These are phyloP conservation scores for Drosophila subsilvestris DNA, from an alignment of 2,888 invertebrate species.

Conservation along the genomic window DNA sequence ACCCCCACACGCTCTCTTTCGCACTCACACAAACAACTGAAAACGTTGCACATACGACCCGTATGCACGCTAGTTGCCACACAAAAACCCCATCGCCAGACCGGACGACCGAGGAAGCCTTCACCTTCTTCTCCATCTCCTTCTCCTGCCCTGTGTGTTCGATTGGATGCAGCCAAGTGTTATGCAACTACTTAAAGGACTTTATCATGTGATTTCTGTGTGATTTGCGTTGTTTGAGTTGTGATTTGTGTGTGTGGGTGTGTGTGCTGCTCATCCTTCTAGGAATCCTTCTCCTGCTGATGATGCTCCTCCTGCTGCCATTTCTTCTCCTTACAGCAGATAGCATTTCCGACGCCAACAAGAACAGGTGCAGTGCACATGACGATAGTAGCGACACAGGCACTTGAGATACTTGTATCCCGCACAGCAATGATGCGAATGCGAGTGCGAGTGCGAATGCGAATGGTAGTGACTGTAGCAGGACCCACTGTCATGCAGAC, in stretches of 20 bases:
- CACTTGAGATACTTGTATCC: slow-evolving; percentile 77
- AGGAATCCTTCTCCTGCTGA: background rate
- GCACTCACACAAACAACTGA: slow-evolving; percentile 62
- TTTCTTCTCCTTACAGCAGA: slow-evolving; percentile 56
- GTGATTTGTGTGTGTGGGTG: slow-evolving; percentile 54
- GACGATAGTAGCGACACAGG: slow-evolving; percentile 72
- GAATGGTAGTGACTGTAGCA: slow-evolving; percentile 73
- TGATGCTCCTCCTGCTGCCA: slow-evolving; percentile 5
- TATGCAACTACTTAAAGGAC: slow-evolving; percentile 77
- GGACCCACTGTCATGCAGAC: slow-evolving; percentile 64
- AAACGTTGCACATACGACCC: slow-evolving; percentile 75
- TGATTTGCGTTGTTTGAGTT: slow-evolving; percentile 67
- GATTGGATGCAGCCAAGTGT: slow-evolving; percentile 73
- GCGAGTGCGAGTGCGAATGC: slow-evolving; percentile 62
- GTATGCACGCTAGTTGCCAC: slow-evolving; percentile 77
- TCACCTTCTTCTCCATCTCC: slow-evolving; percentile 29
- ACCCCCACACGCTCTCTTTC: background rate
- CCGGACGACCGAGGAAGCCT: background rate
- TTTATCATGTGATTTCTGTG: slow-evolving; percentile 68
- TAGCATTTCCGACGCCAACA: slow-evolving; percentile 77
- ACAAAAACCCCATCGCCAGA: background rate
- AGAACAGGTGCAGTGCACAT: slow-evolving; percentile 73
- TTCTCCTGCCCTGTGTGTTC: slow-evolving; percentile 8
- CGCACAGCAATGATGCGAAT: slow-evolving; percentile 74
- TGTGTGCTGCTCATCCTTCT: slow-evolving; percentile 30